These are phyloP conservation scores for Hololepta plana DNA, from an alignment of 2,888 invertebrate genomes.

Conservation along the genomic window DNA sequence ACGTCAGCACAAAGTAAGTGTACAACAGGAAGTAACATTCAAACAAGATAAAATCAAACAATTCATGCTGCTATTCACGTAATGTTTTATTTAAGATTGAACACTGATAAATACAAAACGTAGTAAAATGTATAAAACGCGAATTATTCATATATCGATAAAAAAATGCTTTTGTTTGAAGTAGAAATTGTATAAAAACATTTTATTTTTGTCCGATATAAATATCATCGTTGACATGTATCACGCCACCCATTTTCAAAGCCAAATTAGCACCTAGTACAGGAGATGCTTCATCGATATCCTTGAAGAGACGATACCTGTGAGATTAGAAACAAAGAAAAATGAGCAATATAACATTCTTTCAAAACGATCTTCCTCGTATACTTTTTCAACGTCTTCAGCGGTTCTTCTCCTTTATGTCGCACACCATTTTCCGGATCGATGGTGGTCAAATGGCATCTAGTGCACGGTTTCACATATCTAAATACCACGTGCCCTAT, in stretches of 20 bases:
- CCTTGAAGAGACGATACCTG: too few species aligned
- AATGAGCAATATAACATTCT: too few species aligned
- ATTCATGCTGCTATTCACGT: background rate
- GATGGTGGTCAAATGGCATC: slow-evolving; percentile 29
- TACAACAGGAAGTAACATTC: background rate
- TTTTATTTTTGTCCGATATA: too few species aligned
- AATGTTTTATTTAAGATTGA: background rate
- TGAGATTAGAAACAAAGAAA: too few species aligned
- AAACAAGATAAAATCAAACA: background rate
- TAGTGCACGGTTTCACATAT: slow-evolving; percentile 35
- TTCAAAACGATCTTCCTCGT: too few species aligned
- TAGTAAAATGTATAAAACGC: background rate
- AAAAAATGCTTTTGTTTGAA: too few species aligned
- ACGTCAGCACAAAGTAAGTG: background rate
- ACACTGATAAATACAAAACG: background rate
- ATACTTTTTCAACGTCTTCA: slow-evolving; percentile 34
- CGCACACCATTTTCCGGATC: slow-evolving; percentile 30
- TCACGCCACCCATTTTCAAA: too few species aligned
- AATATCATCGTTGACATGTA: too few species aligned
- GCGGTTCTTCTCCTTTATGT: slow-evolving; percentile 28
- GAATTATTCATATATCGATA: too few species aligned
- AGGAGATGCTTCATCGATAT: too few species aligned
- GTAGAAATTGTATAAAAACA: too few species aligned
- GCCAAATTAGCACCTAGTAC: too few species aligned
- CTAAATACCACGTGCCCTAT: slow-evolving; percentile 32